Base-by-base conservation (phyloP, 2,113 vertebrate species). In the Ammodramus savannarum region DNA sequence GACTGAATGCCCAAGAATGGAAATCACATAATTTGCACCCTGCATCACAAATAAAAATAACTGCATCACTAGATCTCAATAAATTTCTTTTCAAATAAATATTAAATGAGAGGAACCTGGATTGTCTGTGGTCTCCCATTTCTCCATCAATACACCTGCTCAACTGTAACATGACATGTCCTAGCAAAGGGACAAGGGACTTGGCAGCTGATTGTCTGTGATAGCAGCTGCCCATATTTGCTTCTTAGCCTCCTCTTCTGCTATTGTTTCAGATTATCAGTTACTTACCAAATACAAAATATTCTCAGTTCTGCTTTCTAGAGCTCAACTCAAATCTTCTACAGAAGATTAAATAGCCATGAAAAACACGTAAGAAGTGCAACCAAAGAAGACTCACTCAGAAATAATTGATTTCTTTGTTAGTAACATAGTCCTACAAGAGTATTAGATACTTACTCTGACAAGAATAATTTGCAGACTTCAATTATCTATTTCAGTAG, bases 1-100 rank as follows among this genome's bases (percentile, higher is more conserved):
- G 22, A 17, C 15, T 17, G 3, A 8, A 21, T 41, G n/a, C 7
- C 23, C 20, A 27, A 41, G 11, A 83, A 68, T 0, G 0, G 8
- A 32, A 76, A 8, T 51, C 0, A 23, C 12, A 25, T 19, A 5
- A 43, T 16, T 57, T 48, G 16, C 25, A 63, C 3, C 2, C 16
- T 41, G 26, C 15, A 32, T 10, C 0, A 4, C 18, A 82, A 48
- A 32, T 6, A 49, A n/a, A 57, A 13, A 22, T 2, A 16, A 16
- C 39, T 36, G 7, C 4, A 41, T 25, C 13, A 11, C 14, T 19
- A 6, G 13, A 13, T 31, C 7, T 12, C 78, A 58, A 32, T 15
- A 17, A 3, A 4, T 18, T 49, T 34, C 12, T 15, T 41, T 73
- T 36, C n/a, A 66, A 87, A 65, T 9, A 11, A n/a, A 22, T 2